Evolutionary conservation across 2,797 vertebrate species (phyloP).

Genomic region (Lindbergichthys nudifrons): DNA sequence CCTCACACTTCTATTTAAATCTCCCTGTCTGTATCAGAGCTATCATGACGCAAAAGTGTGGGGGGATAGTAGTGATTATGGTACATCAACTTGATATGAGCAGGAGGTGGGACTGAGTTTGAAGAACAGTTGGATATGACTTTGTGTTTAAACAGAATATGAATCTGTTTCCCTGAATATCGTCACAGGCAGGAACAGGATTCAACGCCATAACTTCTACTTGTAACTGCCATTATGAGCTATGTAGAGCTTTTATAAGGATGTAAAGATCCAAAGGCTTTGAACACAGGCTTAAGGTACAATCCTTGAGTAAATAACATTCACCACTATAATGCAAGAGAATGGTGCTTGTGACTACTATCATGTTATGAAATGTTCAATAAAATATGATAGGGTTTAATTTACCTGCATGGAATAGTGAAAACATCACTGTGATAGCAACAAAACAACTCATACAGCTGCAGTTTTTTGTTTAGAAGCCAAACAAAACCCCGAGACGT

Average conservation of each 20-base stretch:
- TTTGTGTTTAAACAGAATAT: not conserved
- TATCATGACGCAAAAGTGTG: conserved; percentile 47
- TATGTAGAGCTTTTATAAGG: conserved; percentile 12
- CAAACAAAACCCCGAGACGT: conserved; percentile 15
- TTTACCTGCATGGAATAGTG: not conserved
- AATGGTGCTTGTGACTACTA: too few relatives aligned
- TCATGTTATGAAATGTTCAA: not conserved
- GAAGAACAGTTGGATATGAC: conserved; percentile 22
- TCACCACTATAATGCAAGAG: too few relatives aligned
- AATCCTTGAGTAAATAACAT: too few relatives aligned
- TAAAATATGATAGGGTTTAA: not conserved
- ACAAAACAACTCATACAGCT: not conserved
- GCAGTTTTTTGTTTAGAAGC: not conserved
- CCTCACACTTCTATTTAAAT: conserved; percentile 56
- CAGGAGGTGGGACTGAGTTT: conserved; percentile 19
- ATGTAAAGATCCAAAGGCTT: too few relatives aligned
- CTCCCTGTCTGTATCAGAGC: conserved; percentile 44
- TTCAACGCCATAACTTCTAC: conserved; percentile 5
- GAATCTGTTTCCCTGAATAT: not conserved
- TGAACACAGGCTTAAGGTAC: too few relatives aligned
- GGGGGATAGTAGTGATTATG: conserved; percentile 30
- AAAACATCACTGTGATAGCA: not conserved
- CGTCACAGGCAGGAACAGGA: not conserved
- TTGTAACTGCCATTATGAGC: too few relatives aligned
- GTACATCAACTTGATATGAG: conserved; percentile 34